Base-by-base conservation (phyloP, 2,797 vertebrate species). In the Pseudochaenichthys georgianus region DNA sequence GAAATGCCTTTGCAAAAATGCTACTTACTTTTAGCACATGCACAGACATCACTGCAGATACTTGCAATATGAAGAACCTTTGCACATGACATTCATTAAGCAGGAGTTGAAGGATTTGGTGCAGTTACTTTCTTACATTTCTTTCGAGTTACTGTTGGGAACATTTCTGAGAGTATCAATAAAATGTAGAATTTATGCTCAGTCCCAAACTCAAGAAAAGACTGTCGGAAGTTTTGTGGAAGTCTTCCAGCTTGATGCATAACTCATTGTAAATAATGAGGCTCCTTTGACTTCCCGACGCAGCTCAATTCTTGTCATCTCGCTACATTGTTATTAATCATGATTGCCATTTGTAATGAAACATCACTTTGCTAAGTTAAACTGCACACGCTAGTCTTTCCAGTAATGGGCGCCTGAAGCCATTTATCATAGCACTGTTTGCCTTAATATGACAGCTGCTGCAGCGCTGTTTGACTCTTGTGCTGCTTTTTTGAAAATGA, bases 341-440 rank as follows among this genome's bases (percentile, higher is more conserved):
- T 31, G 9, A 78, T 67, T 21, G 11, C n/a, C 19, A 17, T 69
- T 71, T 52, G 62, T 53, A 78, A 73, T 66, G 74, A 78, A 79
- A 70, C 55, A 12, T 64, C 61, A 55, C 72, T 70, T 73, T 77
- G 46, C 80, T 46, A 60, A 78, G 73, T 80, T 67, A 62, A 82
- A 64, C 47, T 19, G 31, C 23, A 42, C 41, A 4, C 59, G 58
- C 72, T 53, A 16, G 54, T 67, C 73, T 73, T 64, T 79, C 46
- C 51, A 50, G 73, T 48, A 66, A 81, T 50, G 45, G 21, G 5
- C 75, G 23, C 63, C 64, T 3, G 21, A 58, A 74, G 85, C 47
- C 54, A 83, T 88, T 87, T 21, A 80, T 84, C 77, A 75, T 31
- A 53, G 42, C 64, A 59, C 41, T 42, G 45, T 75, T 79, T 77